Conservation (phyloP, 1,140 invertebrate species). For the Lucilia sericata region DNA sequence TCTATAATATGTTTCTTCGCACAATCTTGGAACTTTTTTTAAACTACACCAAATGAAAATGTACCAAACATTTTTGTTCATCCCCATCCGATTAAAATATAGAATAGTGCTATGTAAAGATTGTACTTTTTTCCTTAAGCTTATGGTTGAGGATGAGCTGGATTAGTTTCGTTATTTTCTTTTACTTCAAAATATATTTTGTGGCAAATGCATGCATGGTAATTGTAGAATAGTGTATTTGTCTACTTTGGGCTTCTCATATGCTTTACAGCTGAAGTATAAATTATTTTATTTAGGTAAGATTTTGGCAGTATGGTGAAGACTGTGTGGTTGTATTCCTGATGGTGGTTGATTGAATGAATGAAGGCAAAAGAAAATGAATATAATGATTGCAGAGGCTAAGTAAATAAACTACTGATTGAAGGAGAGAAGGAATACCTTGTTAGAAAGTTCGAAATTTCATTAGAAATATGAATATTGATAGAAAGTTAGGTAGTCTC, state of each 20-base stretch:
- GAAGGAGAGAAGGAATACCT: no score
- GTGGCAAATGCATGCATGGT: neutral
- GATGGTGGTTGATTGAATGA: conserved; percentile 31
- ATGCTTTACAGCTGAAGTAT: neutral
- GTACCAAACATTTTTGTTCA: no score
- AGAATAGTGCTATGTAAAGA: neutral
- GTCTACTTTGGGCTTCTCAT: no score
- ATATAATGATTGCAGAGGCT: no score
- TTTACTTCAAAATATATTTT: neutral
- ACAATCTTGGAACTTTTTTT: no score
- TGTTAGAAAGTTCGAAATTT: no score
- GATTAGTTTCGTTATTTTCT: conserved; percentile 27
- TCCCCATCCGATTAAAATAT: neutral
- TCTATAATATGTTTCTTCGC: no score
- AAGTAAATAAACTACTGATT: no score
- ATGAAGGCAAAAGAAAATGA: neutral
- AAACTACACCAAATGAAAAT: no score
- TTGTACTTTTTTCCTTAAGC: neutral
- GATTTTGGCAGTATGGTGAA: neutral
- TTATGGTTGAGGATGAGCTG: conserved; percentile 37
- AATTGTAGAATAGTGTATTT: neutral
- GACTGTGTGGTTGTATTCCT: neutral
- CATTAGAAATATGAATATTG: no score
- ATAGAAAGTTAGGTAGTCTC: no score
- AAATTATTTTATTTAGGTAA: conserved; percentile 14